Evolutionary conservation across 2,888 invertebrate species (phyloP).

Genomic region (Dynastes hyllus): DNA sequence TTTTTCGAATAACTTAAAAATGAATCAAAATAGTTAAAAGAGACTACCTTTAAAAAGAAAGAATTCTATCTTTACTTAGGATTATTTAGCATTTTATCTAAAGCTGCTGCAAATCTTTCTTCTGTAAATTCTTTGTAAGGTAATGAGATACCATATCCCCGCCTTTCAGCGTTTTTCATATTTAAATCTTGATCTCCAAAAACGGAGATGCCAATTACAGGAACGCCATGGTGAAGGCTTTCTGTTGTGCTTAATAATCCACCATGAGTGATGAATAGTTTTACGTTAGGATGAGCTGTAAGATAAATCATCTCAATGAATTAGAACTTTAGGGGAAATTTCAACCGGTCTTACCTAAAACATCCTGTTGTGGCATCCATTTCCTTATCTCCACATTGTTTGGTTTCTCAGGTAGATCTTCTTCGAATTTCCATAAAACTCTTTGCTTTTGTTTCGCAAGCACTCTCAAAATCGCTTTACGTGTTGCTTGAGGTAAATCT

Average conservation of each 20-base stretch:
- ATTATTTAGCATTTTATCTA: constrained; percentile 56
- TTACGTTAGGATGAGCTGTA: constrained; percentile 57
- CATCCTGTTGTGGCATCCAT: constrained; percentile 70
- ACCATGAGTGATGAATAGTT: constrained; percentile 59
- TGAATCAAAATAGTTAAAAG: neutral
- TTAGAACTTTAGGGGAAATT: neutral
- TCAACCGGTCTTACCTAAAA: constrained; percentile 54
- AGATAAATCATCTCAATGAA: neutral
- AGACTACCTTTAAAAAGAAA: neutral
- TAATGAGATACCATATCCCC: constrained; percentile 55
- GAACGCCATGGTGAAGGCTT: constrained; percentile 56
- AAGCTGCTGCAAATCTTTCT: constrained; percentile 49
- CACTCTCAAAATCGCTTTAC: constrained; percentile 73
- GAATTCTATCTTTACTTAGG: constrained; percentile 51
- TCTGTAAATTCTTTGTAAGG: constrained; percentile 53
- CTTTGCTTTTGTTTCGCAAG: constrained; percentile 75
- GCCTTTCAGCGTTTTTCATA: constrained; percentile 48
- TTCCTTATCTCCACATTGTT: constrained; percentile 68
- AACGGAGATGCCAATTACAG: constrained; percentile 56
- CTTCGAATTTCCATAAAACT: constrained; percentile 74
- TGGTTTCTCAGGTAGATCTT: constrained; percentile 65
- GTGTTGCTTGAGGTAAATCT: constrained; percentile 73
- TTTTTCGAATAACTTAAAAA: constrained; percentile 51
- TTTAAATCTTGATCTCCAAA: constrained; percentile 57
- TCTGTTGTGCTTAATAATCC: constrained; percentile 58